These are phyloP conservation scores for Oryzias dopingdopingensis DNA, from an alignment of 2,797 vertebrate genomes.

Conservation along the genomic window DNA sequence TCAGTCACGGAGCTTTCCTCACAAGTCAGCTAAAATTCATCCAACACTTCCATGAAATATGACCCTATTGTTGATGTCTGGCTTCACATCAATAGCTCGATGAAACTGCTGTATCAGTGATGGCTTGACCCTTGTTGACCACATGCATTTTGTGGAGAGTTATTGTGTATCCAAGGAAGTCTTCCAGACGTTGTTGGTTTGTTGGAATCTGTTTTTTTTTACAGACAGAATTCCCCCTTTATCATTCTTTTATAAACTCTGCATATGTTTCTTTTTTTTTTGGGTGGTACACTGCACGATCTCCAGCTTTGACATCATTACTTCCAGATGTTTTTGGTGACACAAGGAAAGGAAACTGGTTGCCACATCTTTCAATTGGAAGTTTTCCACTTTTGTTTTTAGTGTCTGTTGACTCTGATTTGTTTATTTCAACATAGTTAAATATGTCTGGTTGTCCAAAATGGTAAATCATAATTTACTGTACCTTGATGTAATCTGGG, in stretches of 20 bases:
- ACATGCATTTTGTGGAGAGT: background rate
- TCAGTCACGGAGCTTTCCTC: background rate
- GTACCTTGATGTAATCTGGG: too few relatives aligned
- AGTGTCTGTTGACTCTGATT: constrained; percentile 45
- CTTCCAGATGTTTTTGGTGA: constrained; percentile 47
- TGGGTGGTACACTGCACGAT: constrained; percentile 24
- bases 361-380: constrained; percentile 39
- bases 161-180: constrained; percentile 22
- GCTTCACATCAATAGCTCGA: constrained; percentile 5
- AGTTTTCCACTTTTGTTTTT: constrained; percentile 29
- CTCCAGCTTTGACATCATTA: constrained; percentile 33
- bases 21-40: constrained; percentile 3
- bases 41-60: constrained; percentile 6
- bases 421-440: constrained; percentile 18
- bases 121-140: background rate
- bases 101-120: background rate
- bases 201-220: constrained; percentile 30
- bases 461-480: too few relatives aligned
- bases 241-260: constrained; percentile 25
- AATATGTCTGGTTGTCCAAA: constrained; percentile 10
- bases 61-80: constrained; percentile 3
- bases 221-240: constrained; percentile 27
- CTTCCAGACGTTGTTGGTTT: constrained; percentile 34
- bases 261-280: constrained; percentile 14
- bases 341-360: constrained; percentile 31